Base-by-base conservation (phyloP, 2,113 vertebrate species). In the Sapajus apella region DNA sequence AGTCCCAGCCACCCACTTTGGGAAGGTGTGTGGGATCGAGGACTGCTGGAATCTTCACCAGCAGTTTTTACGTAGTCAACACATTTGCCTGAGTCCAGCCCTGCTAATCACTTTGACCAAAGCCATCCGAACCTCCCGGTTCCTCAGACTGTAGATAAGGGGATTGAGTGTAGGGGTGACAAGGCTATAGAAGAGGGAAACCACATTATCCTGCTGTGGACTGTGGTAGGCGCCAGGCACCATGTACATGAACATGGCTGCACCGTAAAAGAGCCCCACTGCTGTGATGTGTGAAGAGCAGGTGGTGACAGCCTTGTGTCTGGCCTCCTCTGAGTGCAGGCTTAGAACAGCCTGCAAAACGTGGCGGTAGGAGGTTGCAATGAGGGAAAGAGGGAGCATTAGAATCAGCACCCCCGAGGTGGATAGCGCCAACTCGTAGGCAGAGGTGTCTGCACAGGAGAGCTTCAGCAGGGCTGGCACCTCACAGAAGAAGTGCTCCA, bases 401-500 rank as follows among this genome's bases (percentile, higher is more conserved):
- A 94, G 87, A 27, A 96, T 93, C 76, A 97, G 40, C 32, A 95
- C 85, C 30, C 85, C 84, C 0, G 58, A 88, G 10, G 32, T 3
- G 73, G 94, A 97, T 21, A 93, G 81, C 23, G 55, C 73, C 90
- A 30, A 37, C 50, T 96, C 40, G 2, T 79, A 97, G 55, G 52
- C 79, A 0, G 93, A 94, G 17, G 84, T 97, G 11, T 98, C 97
- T 0, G 55, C 47, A 8, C 97, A 97, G 50, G 96, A 96, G 35
- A 96, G 72, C 35, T 91, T 91, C 13, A 97, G 55, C 52, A 98
- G 50, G 5, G 81, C 93, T 1, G 92, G 92, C 52, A 91, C 64
- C 16, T 96, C 96, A 27, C 92, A 97, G n/a, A 95, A 90, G 58
- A 90, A 92, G 73, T 98, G 97, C 10, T 97, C 94, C 76, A 98